Evolutionary conservation across 1,140 invertebrate genomes (phyloP).

Genomic region (Drosophila equinoxialis): DNA sequence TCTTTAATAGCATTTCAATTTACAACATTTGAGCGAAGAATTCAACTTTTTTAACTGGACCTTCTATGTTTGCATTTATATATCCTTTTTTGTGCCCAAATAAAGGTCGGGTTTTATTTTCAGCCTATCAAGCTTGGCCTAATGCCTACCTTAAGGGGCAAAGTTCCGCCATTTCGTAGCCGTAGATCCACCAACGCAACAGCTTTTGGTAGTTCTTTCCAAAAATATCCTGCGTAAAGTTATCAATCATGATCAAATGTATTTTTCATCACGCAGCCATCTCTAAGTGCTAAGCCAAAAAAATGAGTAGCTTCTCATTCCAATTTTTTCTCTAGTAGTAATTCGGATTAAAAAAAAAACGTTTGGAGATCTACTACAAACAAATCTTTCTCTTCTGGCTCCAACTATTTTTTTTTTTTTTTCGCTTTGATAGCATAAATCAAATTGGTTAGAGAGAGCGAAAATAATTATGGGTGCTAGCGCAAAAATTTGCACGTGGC

Average conservation of each 20-base stretch:
- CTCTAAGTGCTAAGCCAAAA: background rate
- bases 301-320: background rate
- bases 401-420: slow-evolving; percentile 2
- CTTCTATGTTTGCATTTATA: no score
- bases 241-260: background rate
- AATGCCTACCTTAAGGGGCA: no score
- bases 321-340: background rate
- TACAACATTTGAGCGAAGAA: no score
- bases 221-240: background rate
- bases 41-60: no score
- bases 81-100: no score
- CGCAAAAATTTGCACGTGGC: slow-evolving; percentile 57
- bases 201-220: no score
- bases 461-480: slow-evolving; percentile 65
- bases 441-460: slow-evolving; percentile 43
- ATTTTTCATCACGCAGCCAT: background rate
- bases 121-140: no score
- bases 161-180: no score
- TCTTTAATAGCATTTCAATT: no score
- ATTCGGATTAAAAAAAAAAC: background rate
- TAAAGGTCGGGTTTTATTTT: no score
- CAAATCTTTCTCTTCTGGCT: background rate
- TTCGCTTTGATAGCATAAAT: slow-evolving; percentile 56
- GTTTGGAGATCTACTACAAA: background rate
- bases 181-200: no score